Conservation (phyloP, 1,140 invertebrate genomes). For the Acyrthosiphon pisum region DNA sequence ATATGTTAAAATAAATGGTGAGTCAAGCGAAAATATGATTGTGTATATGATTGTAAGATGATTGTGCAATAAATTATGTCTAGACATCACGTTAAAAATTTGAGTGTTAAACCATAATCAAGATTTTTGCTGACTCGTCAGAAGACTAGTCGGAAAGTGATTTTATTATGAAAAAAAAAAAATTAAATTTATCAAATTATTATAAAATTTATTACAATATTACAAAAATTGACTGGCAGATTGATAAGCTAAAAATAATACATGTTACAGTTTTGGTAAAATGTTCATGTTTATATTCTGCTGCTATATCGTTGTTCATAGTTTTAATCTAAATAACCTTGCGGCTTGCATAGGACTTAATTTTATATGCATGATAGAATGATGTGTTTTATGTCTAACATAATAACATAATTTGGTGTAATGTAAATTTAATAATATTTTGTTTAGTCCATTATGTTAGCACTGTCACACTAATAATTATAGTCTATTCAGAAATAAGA, state of each 20-base stretch:
- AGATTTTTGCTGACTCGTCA: not conserved
- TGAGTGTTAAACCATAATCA: not conserved
- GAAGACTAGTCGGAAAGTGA: not conserved
- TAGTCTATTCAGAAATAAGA: too few species aligned
- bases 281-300: not conserved
- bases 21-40: not conserved
- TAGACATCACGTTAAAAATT: not conserved
- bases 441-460: not conserved
- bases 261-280: not conserved
- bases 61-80: conserved; percentile 1
- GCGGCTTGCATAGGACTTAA: not conserved
- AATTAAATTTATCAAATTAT: not conserved
- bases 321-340: not conserved
- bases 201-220: not conserved
- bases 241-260: not conserved
- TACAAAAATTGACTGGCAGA: not conserved
- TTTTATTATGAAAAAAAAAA: not conserved
- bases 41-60: not conserved
- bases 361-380: conserved; percentile 9
- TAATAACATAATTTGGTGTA: not conserved
- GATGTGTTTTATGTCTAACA: not conserved
- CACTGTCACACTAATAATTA: not conserved
- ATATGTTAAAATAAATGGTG: not conserved
- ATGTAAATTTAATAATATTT: not conserved
- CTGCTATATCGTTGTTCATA: not conserved